Base-by-base conservation (phyloP, 2,113 vertebrate genomes). In the Maccullochella peelii region DNA sequence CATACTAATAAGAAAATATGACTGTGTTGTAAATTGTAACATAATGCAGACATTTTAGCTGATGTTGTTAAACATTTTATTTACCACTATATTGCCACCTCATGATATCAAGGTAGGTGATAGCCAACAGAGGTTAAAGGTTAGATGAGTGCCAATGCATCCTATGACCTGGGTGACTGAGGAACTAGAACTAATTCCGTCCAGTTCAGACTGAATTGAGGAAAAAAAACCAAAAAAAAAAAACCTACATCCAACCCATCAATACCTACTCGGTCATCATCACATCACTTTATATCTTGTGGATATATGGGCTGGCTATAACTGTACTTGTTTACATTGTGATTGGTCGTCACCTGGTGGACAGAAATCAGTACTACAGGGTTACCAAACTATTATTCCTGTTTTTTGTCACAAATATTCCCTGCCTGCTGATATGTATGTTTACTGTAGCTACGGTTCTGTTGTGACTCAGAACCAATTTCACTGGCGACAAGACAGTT, bases 321-420 rank as follows among this genome's bases (percentile, higher is more conserved):
- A 38, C 18, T 47, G n/a, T n/a, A 54, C 20, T 3, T 23, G 4
- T 55, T 14, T 27, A n/a, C n/a, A n/a, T 4, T 2, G 16, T 12
- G 14, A 47, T 71, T 50, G 20, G 65, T 71, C 50, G 38, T 1
- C 77, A 52, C 38, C 82, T 82, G 25, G 33, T 84, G 86, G 83
- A 47, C 23, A 61, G 4, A 54, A 25, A 33, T 11, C 6, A 57
- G 57, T 54, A 67, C 33, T 85, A 44, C 73, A 15, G 2, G 20
- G 2, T 58, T 30, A 20, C 1, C 3, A 0, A 42, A 72, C 15
- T 52, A 20, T 33, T 67, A 9, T 21, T 57, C 14, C n/a, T 73
- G 9, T 73, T 73, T 65, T 79, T 79, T 47, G 9, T 4, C 2
- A 18, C 16, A 72, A 15, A 49, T 40, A 58, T 59, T 0, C 16